Conservation (phyloP, 2,797 vertebrate genomes). For the Microctenopoma lineatum region DNA sequence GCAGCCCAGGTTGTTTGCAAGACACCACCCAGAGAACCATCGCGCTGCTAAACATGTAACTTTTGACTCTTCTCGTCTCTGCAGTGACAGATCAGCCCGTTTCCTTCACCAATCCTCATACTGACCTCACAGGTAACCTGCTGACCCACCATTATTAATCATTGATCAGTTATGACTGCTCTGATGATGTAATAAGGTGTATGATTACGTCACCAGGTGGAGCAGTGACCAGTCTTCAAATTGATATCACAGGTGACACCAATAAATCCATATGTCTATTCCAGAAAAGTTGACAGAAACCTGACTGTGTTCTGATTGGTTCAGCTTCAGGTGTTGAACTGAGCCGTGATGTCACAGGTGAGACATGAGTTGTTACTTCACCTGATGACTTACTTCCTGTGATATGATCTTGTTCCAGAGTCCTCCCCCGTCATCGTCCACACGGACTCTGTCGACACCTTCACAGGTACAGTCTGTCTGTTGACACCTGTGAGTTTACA, state of each 20-base stretch:
- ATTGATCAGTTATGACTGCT: not conserved
- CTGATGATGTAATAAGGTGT: not conserved
- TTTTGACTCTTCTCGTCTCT: slow-evolving; percentile 33
- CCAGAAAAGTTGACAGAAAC: not conserved
- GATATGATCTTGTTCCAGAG: slow-evolving; percentile 44
- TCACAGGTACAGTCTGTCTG: slow-evolving; percentile 38
- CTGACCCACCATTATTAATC: not conserved
- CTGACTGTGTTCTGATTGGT: slow-evolving; percentile 40
- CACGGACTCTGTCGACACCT: slow-evolving; percentile 28
- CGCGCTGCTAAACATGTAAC: no score
- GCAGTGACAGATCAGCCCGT: slow-evolving; percentile 35
- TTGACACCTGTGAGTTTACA: no score
- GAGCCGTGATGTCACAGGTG: slow-evolving; percentile 72
- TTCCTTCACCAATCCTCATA: slow-evolving; percentile 44
- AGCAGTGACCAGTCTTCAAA: slow-evolving; percentile 53
- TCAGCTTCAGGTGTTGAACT: slow-evolving; percentile 59
- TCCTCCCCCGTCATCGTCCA: slow-evolving; percentile 26
- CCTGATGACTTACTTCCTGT: slow-evolving; percentile 6
- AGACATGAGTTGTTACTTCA: not conserved
- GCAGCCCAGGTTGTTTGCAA: no score
- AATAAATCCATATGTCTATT: not conserved
- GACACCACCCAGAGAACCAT: no score
- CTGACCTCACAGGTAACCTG: slow-evolving; percentile 62
- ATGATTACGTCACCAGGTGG: slow-evolving; percentile 60
- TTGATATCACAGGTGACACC: slow-evolving; percentile 69